Conservation (phyloP, 2,113 vertebrate genomes). For the Archilochus colubris region DNA sequence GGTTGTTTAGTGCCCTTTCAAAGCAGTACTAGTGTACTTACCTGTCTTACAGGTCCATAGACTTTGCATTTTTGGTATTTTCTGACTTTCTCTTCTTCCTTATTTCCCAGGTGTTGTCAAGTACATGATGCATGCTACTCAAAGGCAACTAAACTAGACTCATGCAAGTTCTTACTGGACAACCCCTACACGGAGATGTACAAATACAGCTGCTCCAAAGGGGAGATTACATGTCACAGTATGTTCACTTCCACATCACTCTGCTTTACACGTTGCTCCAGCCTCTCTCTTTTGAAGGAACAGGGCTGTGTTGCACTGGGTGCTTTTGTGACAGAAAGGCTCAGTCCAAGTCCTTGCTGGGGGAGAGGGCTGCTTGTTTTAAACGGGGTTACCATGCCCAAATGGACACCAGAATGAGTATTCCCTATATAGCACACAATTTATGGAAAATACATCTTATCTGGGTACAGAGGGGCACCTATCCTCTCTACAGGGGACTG, state of each 20-base stretch:
- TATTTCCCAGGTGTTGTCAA: slow-evolving; percentile 83
- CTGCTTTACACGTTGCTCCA: fast-evolving
- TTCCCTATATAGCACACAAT: not conserved
- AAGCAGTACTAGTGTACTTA: not conserved
- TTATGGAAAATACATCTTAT: fast-evolving
- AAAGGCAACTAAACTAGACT: not conserved
- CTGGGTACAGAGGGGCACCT: fast-evolving
- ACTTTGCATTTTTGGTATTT: not conserved
- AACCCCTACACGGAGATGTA: slow-evolving; percentile 83
- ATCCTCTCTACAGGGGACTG: not conserved
- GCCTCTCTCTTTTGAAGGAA: not conserved
- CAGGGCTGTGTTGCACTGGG: fast-evolving
- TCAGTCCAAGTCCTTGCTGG: not conserved
- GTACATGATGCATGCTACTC: slow-evolving; percentile 83
- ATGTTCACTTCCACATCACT: slow-evolving; percentile 4
- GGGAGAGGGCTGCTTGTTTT: not conserved
- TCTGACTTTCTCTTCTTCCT: not conserved
- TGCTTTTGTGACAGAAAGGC: not conserved
- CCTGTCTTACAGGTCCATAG: not conserved
- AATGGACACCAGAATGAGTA: fast-evolving
- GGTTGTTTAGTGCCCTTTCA: not conserved
- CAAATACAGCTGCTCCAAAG: slow-evolving; percentile 68
- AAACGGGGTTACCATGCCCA: not conserved
- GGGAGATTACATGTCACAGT: slow-evolving; percentile 82
- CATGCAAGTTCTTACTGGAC: slow-evolving; percentile 71